A percentile compares a stretch with the other conserved stretches of the same genome.
Evolutionary conservation across 2,113 vertebrate species (phyloP).

Genomic region (Scolopax mira): DNA sequence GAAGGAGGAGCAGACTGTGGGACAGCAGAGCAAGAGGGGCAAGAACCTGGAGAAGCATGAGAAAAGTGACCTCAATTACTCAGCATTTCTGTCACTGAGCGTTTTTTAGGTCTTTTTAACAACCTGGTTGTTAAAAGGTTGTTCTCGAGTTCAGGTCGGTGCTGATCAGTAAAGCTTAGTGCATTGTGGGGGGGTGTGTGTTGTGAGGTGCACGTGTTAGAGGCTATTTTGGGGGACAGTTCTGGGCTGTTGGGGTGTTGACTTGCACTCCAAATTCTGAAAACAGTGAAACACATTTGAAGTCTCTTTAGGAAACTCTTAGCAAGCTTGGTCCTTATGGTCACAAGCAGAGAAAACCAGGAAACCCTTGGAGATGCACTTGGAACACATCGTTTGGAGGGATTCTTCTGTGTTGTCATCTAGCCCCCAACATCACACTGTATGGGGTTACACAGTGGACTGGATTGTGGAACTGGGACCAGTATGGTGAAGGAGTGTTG

Average conservation of each 20-base stretch:
- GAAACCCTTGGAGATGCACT: background rate
- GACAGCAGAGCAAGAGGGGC: background rate
- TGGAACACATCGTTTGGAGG: rapidly evolving
- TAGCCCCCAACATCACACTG: rapidly evolving
- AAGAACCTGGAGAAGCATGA: background rate
- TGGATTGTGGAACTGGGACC: background rate
- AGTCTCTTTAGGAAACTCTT: background rate
- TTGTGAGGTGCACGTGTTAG: background rate
- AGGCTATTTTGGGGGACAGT: background rate
- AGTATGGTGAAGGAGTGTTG: background rate
- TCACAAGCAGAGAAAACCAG: background rate
- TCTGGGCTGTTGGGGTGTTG: background rate
- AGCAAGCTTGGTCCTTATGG: background rate
- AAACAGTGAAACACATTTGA: background rate
- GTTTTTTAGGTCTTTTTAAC: background rate
- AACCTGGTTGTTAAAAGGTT: background rate
- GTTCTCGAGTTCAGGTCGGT: background rate
- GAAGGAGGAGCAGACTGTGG: background rate
- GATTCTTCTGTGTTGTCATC: background rate
- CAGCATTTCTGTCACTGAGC: background rate
- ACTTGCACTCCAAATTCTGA: background rate
- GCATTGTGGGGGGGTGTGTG: rapidly evolving
- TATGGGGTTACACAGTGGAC: rapidly evolving
- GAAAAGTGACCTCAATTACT: conserved; percentile 36
- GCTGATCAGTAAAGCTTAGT: background rate